Base-by-base conservation (phyloP, 2,113 vertebrate species). In the Pagrus major region DNA sequence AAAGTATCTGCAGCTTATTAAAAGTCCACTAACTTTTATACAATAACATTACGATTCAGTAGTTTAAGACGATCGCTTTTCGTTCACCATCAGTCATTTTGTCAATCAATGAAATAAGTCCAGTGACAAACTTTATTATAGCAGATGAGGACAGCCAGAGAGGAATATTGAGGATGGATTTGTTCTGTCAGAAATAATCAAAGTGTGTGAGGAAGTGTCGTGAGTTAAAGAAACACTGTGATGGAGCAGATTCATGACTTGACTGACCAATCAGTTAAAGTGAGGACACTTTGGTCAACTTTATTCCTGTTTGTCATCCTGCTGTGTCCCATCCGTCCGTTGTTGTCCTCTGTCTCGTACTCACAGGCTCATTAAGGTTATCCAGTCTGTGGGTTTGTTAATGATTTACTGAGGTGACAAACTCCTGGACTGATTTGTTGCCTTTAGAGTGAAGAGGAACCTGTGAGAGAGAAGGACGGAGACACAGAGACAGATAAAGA, bases 401-500 rank as follows among this genome's bases (percentile, higher is more conserved):
- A 21, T 39, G 52, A 78, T 60, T 71, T 52, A 79, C 33, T 56
- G 25, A 33, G n/a, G 41, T 54, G 41, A 71, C 71, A 21, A 16
- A 14, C 47, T 76, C 15, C 9, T 58, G 16, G 44, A 46, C 37
- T 59, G 55, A 9, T 18, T 21, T 33, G 49, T 77, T 73, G 25
- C 29, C 25, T 67, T 84, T 21, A 42, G 11, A 51, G 51, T 21
- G 23, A 20, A 59, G 51, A 73, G 46, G 47, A 35, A 65, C 21
- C 33, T 16, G n/a, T 21, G 27, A 46, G 35, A 54, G 35, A 41
- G 35, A 31, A 27, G 20, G 58, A 58, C 44, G 47, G 41, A 55
- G 15, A 21, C 67, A 72, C 42, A 67, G 18, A 60, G 42, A 66
- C 58, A 61, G 55, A 76, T 76, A 61, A 33, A 75, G 81, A 76